phyloP scores from a whole-genome alignment of 2,888 invertebrate species.

The Metallyticus violacea region DNA sequence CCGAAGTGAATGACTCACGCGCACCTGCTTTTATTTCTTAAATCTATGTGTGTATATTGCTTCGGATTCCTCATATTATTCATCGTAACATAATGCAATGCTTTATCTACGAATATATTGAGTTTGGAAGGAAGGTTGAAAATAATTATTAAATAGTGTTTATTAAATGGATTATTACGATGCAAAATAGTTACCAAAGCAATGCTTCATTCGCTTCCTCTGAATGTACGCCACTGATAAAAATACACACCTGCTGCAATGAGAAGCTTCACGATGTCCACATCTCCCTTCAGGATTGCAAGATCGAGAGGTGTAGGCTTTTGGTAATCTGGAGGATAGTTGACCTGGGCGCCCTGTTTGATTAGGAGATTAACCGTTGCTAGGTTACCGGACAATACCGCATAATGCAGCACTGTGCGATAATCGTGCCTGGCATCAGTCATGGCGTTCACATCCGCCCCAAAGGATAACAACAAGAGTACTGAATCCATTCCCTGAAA shows the following conservation, averaged over 20 bases:
- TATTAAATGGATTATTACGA: no score
- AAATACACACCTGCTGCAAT: conserved; percentile 62
- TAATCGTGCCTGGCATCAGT: conserved; percentile 84
- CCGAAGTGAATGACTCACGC: no score
- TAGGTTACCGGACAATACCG: conserved; percentile 74
- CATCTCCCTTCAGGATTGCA: conserved; percentile 79
- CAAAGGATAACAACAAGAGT: conserved; percentile 70
- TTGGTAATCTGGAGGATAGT: conserved; percentile 58
- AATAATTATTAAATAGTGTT: no score
- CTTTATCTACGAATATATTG: no score
- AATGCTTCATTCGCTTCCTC: no score
- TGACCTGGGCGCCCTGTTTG: conserved; percentile 76
- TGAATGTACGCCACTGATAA: no score
- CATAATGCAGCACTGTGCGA: conserved; percentile 85
- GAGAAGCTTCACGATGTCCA: conserved; percentile 67
- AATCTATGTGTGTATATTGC: no score
- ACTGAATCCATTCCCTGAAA: conserved; percentile 71
- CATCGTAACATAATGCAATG: no score
- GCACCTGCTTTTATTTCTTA: no score
- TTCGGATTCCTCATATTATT: no score
- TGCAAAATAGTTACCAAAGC: no score
- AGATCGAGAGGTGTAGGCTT: conserved; percentile 81
- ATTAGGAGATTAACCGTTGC: conserved; percentile 75
- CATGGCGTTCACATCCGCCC: conserved; percentile 84
- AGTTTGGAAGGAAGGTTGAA: no score